Percentiles rank a stretch among this genome's conserved stretches.
phyloP scores from a whole-genome alignment of 2,888 invertebrate genomes.

The Oligia strigilis region DNA sequence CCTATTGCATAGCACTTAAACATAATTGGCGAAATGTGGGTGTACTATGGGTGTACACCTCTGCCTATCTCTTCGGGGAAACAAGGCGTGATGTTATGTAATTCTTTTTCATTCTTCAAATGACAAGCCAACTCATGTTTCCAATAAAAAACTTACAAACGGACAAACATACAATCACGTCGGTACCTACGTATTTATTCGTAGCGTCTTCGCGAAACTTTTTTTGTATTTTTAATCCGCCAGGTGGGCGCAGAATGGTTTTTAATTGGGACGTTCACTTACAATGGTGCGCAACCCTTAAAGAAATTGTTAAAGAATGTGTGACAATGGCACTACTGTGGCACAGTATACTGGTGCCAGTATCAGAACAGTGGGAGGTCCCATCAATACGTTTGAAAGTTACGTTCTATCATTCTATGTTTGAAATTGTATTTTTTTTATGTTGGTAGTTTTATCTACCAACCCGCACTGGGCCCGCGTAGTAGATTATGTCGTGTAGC shows the following conservation, averaged over 20 bases:
- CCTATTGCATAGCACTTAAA: background rate
- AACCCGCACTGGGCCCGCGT: no score
- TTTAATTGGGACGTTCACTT: conserved; percentile 83
- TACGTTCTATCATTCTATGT: conserved; percentile 21
- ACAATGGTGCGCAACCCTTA: conserved; percentile 71
- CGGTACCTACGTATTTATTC: background rate
- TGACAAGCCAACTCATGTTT: no score
- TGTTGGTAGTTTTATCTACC: no score
- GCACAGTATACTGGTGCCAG: conserved; percentile 31
- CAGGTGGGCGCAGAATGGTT: conserved; percentile 84
- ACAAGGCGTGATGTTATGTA: background rate
- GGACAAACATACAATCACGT: conserved; percentile 13
- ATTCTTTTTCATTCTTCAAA: background rate
- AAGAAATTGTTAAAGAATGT: conserved; percentile 61
- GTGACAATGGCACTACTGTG: conserved; percentile 54
- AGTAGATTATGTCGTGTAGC: no score
- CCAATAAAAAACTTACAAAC: conserved; percentile 10
- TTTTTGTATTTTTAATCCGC: conserved; percentile 66
- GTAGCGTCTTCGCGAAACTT: conserved; percentile 41
- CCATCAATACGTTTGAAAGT: conserved; percentile 18
- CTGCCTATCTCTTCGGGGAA: background rate
- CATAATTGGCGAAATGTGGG: background rate
- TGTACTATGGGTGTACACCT: background rate
- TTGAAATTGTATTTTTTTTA: background rate
- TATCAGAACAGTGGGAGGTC: conserved; percentile 71